Evolutionary conservation across 2,113 vertebrate genomes (phyloP).

Genomic region (Clarias gariepinus): DNA sequence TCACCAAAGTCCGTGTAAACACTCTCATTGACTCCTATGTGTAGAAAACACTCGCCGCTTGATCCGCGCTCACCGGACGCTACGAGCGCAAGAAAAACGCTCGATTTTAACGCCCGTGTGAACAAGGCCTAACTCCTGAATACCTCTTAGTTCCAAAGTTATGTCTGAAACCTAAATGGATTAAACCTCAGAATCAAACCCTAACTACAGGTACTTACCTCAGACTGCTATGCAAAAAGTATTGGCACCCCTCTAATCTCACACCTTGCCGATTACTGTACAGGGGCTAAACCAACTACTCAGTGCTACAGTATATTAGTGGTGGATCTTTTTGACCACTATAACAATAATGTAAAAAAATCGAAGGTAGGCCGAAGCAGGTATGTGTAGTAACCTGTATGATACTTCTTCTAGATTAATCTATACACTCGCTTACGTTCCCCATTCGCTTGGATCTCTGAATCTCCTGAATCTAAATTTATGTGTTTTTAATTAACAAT

Average conservation of each 20-base stretch:
- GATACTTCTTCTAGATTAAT: not conserved
- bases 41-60: too few relatives aligned
- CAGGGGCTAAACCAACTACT: not conserved
- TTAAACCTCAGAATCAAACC: not conserved
- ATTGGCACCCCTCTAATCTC: not conserved
- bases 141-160: not conserved
- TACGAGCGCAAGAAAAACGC: too few relatives aligned
- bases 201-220: not conserved
- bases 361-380: not conserved
- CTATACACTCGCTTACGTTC: not conserved
- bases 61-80: too few relatives aligned
- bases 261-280: not conserved
- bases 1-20: too few relatives aligned
- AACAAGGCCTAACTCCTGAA: too few relatives aligned
- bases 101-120: too few relatives aligned
- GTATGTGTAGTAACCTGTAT: not conserved
- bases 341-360: not conserved
- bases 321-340: not conserved
- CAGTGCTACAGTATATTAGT: not conserved
- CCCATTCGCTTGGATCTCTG: not conserved
- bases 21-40: too few relatives aligned
- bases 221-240: not conserved
- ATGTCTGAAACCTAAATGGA: not conserved
- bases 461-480: not conserved
- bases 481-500: constrained; percentile 17